Conservation (phyloP, 2,797 vertebrate species). For the Diceros bicornis region DNA sequence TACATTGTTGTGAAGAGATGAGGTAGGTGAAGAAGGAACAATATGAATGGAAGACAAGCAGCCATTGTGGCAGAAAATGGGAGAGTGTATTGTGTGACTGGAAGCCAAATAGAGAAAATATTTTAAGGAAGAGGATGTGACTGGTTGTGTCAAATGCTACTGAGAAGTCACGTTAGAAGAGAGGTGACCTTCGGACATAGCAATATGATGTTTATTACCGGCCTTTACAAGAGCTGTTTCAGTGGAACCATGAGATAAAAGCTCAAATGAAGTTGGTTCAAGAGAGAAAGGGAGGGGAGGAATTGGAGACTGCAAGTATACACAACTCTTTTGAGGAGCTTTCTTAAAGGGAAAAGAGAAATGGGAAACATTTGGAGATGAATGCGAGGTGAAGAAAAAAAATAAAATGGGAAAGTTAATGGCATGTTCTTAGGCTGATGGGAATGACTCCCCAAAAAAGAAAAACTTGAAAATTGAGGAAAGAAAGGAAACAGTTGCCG, state of each 20-base stretch:
- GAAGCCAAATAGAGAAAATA: not conserved
- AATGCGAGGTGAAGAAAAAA: not conserved
- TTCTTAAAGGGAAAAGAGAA: not conserved
- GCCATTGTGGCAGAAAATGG: not conserved
- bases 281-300: not conserved
- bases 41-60: not conserved
- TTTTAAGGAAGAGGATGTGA: not conserved
- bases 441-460: not conserved
- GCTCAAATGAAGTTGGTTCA: not conserved
- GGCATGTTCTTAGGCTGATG: not conserved
- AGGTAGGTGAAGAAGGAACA: not conserved
- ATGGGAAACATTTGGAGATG: not conserved
- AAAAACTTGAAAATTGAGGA: not conserved
- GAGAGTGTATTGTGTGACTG: not conserved
- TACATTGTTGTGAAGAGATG: not conserved
- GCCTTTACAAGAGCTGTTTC: constrained; percentile 29
- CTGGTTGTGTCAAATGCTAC: not conserved
- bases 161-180: not conserved
- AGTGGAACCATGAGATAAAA: not conserved
- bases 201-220: not conserved
- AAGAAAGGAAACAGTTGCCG: not conserved
- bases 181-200: not conserved
- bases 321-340: not conserved
- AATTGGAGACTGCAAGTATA: not conserved
- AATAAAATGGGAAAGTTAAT: not conserved